Conservation (phyloP, 2,113 vertebrate genomes). For the Polypterus senegalus region DNA sequence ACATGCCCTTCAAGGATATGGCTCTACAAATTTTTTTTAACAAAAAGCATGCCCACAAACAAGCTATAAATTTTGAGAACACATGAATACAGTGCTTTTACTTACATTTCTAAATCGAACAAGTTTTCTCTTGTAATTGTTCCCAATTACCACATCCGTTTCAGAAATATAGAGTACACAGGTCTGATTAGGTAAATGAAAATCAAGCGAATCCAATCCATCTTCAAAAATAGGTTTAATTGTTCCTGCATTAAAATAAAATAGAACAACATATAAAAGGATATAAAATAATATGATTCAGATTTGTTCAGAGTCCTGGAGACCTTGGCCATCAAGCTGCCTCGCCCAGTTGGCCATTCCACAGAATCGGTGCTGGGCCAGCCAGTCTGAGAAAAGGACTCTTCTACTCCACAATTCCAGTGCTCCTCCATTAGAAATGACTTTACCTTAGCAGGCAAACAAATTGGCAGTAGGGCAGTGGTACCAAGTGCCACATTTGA, state of each 20-base stretch:
- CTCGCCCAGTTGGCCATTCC: too few relatives aligned
- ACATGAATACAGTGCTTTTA: constrained; percentile 3
- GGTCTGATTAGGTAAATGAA: constrained; percentile 65
- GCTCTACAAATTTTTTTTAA: background rate
- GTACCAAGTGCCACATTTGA: too few relatives aligned
- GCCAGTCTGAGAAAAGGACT: too few relatives aligned
- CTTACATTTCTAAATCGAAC: constrained; percentile 80
- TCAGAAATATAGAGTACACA: constrained; percentile 79
- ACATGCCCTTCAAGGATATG: too few relatives aligned
- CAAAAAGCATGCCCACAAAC: background rate
- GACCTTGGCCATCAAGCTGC: too few relatives aligned
- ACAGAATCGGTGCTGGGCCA: too few relatives aligned
- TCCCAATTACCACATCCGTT: constrained; percentile 70
- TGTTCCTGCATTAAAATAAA: constrained; percentile 42
- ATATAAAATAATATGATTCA: background rate
- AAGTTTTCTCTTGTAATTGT: constrained; percentile 66
- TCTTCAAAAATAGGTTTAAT: constrained; percentile 66
- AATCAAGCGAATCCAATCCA: constrained; percentile 63
- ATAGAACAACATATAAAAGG: background rate
- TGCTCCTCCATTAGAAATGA: too few relatives aligned
- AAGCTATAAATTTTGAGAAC: background rate
- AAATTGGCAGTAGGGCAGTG: too few relatives aligned
- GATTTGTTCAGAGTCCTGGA: background rate
- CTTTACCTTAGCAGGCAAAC: too few relatives aligned
- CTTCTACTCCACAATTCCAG: too few relatives aligned